Conservation (phyloP, 2,113 vertebrate species). For the Pycnonotus jocosus region DNA sequence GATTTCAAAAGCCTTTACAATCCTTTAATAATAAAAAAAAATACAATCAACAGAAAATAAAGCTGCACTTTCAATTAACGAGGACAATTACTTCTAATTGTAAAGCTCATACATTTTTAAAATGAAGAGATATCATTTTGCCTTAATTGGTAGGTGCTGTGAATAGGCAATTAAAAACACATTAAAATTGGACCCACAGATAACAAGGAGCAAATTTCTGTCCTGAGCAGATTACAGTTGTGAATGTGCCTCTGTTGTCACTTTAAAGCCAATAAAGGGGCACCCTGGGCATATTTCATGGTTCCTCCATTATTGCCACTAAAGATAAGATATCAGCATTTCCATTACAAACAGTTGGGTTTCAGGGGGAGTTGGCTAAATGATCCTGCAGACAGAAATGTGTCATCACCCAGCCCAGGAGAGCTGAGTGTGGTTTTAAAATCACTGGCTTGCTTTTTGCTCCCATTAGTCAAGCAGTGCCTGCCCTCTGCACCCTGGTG, state of each 20-base stretch:
- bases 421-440: neutral
- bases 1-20: constrained; percentile 49
- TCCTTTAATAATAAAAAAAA: neutral
- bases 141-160: constrained; percentile 68
- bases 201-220: constrained; percentile 46
- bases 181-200: constrained; percentile 63
- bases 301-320: neutral
- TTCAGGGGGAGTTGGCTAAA: neutral
- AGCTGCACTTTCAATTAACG: constrained; percentile 73
- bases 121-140: constrained; percentile 61
- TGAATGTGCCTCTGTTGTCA: neutral
- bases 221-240: constrained; percentile 23
- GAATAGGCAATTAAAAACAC: constrained; percentile 74
- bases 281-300: neutral
- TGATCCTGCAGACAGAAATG: neutral
- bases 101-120: constrained; percentile 70
- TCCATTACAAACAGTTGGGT: neutral
- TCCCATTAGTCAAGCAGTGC: neutral
- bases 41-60: constrained; percentile 66
- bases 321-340: neutral
- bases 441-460: neutral
- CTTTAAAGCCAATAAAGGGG: neutral
- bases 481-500: neutral
- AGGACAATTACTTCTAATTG: constrained; percentile 72
- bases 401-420: neutral